Conservation (phyloP, 2,113 vertebrate genomes). For the Paralichthys olivaceus region DNA sequence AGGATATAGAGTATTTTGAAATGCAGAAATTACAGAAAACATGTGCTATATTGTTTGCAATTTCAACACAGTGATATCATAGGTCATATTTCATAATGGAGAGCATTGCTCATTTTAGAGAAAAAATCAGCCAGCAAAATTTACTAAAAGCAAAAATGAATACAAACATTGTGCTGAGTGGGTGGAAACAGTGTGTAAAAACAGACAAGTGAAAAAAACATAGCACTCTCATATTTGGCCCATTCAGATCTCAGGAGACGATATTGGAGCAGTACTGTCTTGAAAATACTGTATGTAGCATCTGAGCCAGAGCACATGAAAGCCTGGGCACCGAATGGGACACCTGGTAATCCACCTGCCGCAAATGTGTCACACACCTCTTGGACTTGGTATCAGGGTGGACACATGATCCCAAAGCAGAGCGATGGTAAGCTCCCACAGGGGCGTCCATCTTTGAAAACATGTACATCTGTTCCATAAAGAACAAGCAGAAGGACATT, state of each 20-base stretch:
- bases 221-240: neutral
- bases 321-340: slow-evolving; percentile 38
- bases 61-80: neutral
- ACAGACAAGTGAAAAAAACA: neutral
- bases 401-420: slow-evolving; percentile 44
- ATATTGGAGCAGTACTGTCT: neutral
- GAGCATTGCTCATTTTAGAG: neutral
- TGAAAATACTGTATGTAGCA: slow-evolving; percentile 22
- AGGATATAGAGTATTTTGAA: slow-evolving; percentile 14
- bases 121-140: neutral
- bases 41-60: neutral
- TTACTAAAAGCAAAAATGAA: neutral
- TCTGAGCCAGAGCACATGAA: slow-evolving; percentile 32
- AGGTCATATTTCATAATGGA: slow-evolving; percentile 4
- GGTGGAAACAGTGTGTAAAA: neutral
- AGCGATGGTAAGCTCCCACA: slow-evolving; percentile 7
- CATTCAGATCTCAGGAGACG: slow-evolving; percentile 2
- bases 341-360: slow-evolving; percentile 68
- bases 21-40: neutral
- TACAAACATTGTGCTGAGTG: neutral
- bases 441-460: slow-evolving; percentile 38
- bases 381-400: slow-evolving; percentile 44
- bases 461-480: slow-evolving; percentile 48
- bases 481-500: slow-evolving; percentile 9
- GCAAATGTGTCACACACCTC: slow-evolving; percentile 42